These are phyloP conservation scores for Melanotaenia pygmaea DNA, from an alignment of 2,797 vertebrate genomes.

Conservation along the genomic window DNA sequence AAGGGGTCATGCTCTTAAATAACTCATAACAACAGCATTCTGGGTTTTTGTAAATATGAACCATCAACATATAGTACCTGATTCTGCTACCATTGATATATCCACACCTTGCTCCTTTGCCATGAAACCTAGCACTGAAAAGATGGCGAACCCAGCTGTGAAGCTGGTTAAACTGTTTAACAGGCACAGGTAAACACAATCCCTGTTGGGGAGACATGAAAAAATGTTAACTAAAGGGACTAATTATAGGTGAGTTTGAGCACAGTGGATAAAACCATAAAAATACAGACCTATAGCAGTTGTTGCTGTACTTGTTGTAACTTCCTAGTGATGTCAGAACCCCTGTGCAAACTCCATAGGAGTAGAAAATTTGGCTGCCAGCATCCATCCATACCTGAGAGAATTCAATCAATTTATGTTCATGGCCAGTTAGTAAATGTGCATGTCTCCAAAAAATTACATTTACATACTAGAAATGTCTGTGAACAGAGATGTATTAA, in stretches of 20 bases:
- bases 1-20: neutral
- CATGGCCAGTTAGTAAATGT: neutral
- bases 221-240: neutral
- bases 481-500: neutral
- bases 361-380: constrained; percentile 86
- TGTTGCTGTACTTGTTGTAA: constrained; percentile 85
- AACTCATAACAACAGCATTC: neutral
- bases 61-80: constrained; percentile 80
- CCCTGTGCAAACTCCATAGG: constrained; percentile 83
- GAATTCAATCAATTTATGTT: neutral
- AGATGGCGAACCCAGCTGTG: constrained; percentile 94
- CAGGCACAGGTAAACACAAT: constrained; percentile 90
- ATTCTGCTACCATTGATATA: constrained; percentile 92
- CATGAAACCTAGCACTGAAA: constrained; percentile 96
- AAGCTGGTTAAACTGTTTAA: constrained; percentile 94
- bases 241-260: neutral
- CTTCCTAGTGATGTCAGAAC: constrained; percentile 84
- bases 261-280: neutral
- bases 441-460: neutral
- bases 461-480: neutral
- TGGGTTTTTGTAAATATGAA: neutral
- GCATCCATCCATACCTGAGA: constrained; percentile 87
- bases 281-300: constrained; percentile 81
- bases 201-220: constrained; percentile 78
- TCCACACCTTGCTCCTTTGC: constrained; percentile 89